Evolutionary conservation across 2,113 vertebrate genomes (phyloP), one percentile per base, ranked within the genome.

Genomic region (Rhynchopsitta pachyrhyncha): DNA sequence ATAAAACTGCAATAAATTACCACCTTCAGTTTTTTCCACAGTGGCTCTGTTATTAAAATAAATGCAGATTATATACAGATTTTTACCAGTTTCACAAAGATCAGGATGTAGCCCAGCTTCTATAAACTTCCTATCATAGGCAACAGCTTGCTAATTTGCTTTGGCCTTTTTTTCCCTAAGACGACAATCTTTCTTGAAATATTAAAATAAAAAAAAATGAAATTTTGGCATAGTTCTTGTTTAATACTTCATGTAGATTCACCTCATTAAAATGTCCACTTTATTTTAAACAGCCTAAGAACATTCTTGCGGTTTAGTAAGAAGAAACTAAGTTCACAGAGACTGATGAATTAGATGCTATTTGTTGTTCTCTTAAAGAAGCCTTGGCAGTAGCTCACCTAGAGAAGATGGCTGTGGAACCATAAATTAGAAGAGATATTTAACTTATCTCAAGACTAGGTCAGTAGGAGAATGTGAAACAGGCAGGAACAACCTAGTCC

Each of bases 401-500:
- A 64, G 31, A 57, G 47, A 92, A 79, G 79, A 93, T 64, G 60
- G 9, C 50, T 44, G 27, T 33, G 64, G 60, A 95, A n/a, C 52
- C 55, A 57, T 62, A 84, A 83, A 93, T 92, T 78, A 83, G 82
- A 95, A 88, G 18, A 28, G 47, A 37, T 57, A 95, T 52, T 78
- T 92, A 94, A 71, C 76, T 92, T 75, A 63, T 37, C n/a, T 76
- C 52, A 86, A 55, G 80, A 88, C 35, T 66, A 60, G 69, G 93
- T 95, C 86, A 88, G 42, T 4, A 93, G 79, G 55, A 92, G 75
- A 95, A 82, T 59, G 63, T 88, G 82, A 88, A 96, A 68, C 60
- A 86, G 39, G 59, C 64, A 90, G 60, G 73, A 90, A 86, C 47
- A 75, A 67, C 41, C 44, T 75, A 88, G 86, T 92, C 69, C 79